Percentiles rank a stretch among this genome's conserved stretches.
Conservation (phyloP, 2,113 vertebrate genomes). For the Nannospalax galili region DNA sequence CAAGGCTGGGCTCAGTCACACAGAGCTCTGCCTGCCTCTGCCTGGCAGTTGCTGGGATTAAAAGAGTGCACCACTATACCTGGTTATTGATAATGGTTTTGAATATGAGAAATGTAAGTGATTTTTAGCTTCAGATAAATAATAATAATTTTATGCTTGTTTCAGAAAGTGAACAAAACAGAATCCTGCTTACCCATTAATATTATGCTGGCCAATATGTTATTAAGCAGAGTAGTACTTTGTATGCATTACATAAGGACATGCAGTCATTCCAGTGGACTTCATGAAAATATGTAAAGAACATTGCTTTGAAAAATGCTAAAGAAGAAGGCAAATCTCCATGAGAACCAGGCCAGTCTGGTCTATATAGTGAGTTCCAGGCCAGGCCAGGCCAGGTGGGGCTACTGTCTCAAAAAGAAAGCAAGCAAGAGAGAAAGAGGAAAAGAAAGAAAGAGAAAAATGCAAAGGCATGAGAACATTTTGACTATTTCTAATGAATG, state of each 20-base stretch:
- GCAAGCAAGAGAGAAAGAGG: no score
- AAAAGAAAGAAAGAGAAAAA: no score
- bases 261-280: background rate
- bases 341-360: background rate
- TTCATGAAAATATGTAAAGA: background rate
- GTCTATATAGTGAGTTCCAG: no score
- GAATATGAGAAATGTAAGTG: background rate
- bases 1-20: no score
- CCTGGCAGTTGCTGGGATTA: no score
- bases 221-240: background rate
- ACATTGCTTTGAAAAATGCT: slow-evolving; percentile 21
- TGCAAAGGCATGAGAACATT: background rate
- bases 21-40: no score
- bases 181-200: background rate
- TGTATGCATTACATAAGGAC: background rate
- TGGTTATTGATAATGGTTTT: background rate
- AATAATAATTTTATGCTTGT: background rate
- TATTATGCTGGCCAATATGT: background rate
- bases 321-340: background rate
- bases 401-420: no score
- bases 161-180: background rate
- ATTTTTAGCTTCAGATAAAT: background rate
- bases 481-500: slow-evolving; percentile 12
- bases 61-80: no score
- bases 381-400: no score